Evolutionary conservation across 2,888 invertebrate species (phyloP).

Genomic region (Lumbricus terrestris): DNA sequence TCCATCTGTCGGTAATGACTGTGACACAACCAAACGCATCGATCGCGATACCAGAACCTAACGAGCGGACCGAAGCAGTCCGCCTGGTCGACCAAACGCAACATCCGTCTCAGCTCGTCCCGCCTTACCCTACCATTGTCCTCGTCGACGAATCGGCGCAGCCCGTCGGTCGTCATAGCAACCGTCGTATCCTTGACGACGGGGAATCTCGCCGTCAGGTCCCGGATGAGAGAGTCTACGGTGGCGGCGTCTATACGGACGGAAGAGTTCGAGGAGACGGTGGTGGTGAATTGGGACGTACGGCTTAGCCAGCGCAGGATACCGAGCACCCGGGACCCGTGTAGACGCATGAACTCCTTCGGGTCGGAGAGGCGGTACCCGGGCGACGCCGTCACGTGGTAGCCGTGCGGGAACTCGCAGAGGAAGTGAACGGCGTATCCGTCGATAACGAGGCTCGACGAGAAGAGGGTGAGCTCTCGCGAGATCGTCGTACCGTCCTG

Average conservation of each 20-base stretch:
- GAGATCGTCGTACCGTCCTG: slow-evolving; percentile 36
- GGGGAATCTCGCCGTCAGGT: slow-evolving; percentile 30
- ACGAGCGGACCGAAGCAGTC: slow-evolving; percentile 33
- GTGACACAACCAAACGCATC: slow-evolving; percentile 36
- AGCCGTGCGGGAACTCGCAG: slow-evolving; percentile 42
- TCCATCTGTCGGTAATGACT: slow-evolving; percentile 37
- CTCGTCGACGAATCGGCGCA: slow-evolving; percentile 19
- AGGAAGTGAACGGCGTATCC: slow-evolving; percentile 39
- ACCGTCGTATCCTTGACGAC: slow-evolving; percentile 24
- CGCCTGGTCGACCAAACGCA: slow-evolving; percentile 33
- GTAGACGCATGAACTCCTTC: slow-evolving; percentile 34
- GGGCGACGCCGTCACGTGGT: slow-evolving; percentile 37
- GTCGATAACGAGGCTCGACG: slow-evolving; percentile 38
- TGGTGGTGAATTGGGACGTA: slow-evolving; percentile 31
- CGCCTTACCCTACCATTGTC: slow-evolving; percentile 12
- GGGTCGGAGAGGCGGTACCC: slow-evolving; percentile 37
- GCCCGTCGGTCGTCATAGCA: slow-evolving; percentile 15
- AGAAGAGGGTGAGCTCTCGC: slow-evolving; percentile 31
- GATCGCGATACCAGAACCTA: slow-evolving; percentile 25
- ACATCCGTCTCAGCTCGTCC: slow-evolving; percentile 28
- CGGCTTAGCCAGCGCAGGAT: slow-evolving; percentile 33
- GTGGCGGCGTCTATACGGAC: slow-evolving; percentile 30
- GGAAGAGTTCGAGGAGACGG: slow-evolving; percentile 21
- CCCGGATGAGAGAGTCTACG: slow-evolving; percentile 33
- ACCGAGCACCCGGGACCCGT: slow-evolving; percentile 34